A percentile compares a stretch with the other conserved stretches of the same genome.
Conservation (phyloP, 2,888 invertebrate genomes). For the Scrobipalpa atriplicella region DNA sequence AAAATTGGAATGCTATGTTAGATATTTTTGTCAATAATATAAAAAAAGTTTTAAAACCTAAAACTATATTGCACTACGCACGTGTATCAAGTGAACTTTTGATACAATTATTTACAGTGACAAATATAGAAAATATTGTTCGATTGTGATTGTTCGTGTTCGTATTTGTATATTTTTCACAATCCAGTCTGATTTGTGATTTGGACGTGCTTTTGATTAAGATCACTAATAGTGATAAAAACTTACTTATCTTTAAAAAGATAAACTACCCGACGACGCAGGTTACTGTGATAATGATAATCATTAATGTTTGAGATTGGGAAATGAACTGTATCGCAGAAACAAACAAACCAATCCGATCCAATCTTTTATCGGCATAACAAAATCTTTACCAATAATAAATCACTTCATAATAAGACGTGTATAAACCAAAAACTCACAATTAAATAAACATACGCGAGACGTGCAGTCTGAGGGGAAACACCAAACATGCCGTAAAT, state of each 20-base stretch:
- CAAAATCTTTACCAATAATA: neutral
- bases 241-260: neutral
- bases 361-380: neutral
- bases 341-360: neutral
- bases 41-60: too few relatives aligned
- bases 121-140: too few relatives aligned
- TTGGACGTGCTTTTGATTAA: neutral
- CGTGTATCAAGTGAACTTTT: too few relatives aligned
- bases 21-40: too few relatives aligned
- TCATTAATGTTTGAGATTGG: neutral
- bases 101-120: too few relatives aligned
- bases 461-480: constrained; percentile 64
- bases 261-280: neutral
- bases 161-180: neutral
- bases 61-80: too few relatives aligned
- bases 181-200: neutral
- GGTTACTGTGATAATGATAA: neutral
- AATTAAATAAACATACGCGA: constrained; percentile 49
- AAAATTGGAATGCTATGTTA: too few relatives aligned
- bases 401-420: neutral
- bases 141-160: too few relatives aligned
- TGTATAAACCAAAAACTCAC: constrained; percentile 43
- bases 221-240: neutral
- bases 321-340: neutral
- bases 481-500: constrained; percentile 13